Conservation (phyloP, 2,113 vertebrate genomes). For the Dascyllus trimaculatus region DNA sequence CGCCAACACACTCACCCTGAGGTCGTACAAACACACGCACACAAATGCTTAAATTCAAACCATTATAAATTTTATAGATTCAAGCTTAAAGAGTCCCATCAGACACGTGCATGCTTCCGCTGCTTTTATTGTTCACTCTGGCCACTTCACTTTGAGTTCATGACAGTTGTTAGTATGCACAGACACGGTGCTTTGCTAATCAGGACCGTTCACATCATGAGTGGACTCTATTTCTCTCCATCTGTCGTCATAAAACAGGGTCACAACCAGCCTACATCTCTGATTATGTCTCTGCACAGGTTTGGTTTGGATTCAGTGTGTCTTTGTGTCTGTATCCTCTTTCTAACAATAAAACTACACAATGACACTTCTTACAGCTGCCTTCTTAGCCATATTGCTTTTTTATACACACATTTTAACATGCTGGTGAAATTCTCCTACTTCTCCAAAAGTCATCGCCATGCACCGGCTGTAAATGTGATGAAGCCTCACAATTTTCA, state of each 20-base stretch:
- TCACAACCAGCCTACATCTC: slow-evolving; percentile 27
- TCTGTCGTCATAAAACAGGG: slow-evolving; percentile 29
- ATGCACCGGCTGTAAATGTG: not conserved
- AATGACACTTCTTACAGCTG: not conserved
- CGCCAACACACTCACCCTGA: slow-evolving; percentile 5
- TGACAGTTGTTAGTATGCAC: slow-evolving; percentile 49
- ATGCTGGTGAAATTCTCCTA: not conserved
- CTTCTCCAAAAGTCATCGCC: not conserved
- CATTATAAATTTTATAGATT: not conserved
- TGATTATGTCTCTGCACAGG: not conserved
- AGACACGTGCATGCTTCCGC: not conserved
- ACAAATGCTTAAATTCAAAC: not conserved
- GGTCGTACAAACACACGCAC: not conserved
- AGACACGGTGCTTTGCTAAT: slow-evolving; percentile 37
- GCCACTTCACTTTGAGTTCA: slow-evolving; percentile 64
- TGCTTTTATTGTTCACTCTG: slow-evolving; percentile 16
- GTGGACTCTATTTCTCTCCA: slow-evolving; percentile 37
- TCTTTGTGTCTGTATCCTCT: not conserved
- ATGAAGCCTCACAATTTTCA: slow-evolving; percentile 25
- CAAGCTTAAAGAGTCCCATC: not conserved
- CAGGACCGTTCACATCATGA: slow-evolving; percentile 45
- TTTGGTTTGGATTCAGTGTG: not conserved
- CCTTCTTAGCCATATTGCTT: not conserved
- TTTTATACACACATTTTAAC: not conserved
- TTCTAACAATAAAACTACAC: not conserved